Evolutionary conservation across 1,140 invertebrate genomes (phyloP).

Genomic region (Ridgeia piscesae): DNA sequence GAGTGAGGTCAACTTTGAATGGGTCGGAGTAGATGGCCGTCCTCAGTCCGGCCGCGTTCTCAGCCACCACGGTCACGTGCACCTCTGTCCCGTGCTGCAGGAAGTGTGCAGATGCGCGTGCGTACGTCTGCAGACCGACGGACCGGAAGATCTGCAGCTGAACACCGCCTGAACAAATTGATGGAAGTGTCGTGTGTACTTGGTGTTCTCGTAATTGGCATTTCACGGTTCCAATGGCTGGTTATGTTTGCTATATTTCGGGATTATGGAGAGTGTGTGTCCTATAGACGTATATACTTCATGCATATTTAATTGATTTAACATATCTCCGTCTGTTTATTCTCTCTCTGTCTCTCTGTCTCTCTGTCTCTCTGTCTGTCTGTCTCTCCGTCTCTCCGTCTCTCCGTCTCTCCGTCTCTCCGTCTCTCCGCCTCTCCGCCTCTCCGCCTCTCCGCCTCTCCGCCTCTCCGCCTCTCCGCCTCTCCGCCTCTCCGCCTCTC

Average conservation of each 20-base stretch:
- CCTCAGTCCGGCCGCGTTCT: conserved; percentile 4
- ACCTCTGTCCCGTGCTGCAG: neutral
- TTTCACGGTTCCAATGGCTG: neutral
- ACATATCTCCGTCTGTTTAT: too few species aligned
- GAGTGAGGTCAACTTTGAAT: neutral
- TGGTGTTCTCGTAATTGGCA: neutral
- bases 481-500: too few species aligned
- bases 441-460: too few species aligned
- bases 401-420: too few species aligned
- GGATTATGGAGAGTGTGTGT: too few species aligned
- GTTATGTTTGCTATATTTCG: neutral
- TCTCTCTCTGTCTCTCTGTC: too few species aligned
- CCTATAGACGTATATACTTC: too few species aligned
- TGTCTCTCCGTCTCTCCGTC: too few species aligned
- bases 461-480: too few species aligned
- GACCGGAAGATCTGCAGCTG: neutral
- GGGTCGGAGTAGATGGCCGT: neutral
- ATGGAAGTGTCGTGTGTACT: neutral
- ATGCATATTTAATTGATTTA: too few species aligned
- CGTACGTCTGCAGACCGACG: neutral
- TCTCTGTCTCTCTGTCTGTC: too few species aligned
- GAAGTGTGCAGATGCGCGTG: neutral
- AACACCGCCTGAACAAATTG: neutral
- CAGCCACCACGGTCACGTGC: neutral
- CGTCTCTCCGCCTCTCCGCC: too few species aligned